Conservation (phyloP, 2,113 vertebrate species). For the Pachyramphus minor region DNA sequence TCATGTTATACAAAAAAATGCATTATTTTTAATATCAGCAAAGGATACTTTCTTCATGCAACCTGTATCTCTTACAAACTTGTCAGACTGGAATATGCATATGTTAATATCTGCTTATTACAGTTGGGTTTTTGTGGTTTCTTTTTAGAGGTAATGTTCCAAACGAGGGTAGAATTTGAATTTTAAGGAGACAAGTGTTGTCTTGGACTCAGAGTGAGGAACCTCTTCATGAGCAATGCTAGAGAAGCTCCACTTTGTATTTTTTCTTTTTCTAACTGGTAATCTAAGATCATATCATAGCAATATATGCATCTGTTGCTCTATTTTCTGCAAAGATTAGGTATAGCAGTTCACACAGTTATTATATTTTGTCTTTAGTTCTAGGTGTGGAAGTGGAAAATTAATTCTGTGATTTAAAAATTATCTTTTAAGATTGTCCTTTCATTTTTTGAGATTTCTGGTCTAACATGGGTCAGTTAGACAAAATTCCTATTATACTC, state of each 20-base stretch:
- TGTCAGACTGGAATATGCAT: not conserved
- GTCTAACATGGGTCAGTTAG: not conserved
- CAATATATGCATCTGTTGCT: not conserved
- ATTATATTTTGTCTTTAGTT: not conserved
- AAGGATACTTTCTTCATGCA: not conserved
- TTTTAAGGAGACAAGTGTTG: not conserved
- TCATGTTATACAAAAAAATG: not conserved
- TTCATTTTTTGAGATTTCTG: not conserved
- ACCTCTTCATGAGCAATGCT: not conserved
- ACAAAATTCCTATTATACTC: not conserved
- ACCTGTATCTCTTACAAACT: not conserved
- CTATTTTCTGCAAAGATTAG: not conserved
- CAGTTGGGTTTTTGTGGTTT: not conserved
- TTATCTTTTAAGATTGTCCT: not conserved
- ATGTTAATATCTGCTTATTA: not conserved
- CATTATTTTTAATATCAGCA: not conserved
- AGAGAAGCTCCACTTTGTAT: not conserved
- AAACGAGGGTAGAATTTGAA: not conserved
- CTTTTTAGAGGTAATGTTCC: not conserved
- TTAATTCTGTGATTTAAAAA: not conserved
- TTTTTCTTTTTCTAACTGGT: not conserved
- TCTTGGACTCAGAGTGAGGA: not conserved
- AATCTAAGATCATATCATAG: not conserved
- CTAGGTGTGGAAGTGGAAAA: not conserved
- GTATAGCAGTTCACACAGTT: not conserved